Percentiles rank a stretch among this genome's conserved stretches.
phyloP scores from a whole-genome alignment of 2,888 invertebrate genomes.

The Cheilosia vulpina region DNA sequence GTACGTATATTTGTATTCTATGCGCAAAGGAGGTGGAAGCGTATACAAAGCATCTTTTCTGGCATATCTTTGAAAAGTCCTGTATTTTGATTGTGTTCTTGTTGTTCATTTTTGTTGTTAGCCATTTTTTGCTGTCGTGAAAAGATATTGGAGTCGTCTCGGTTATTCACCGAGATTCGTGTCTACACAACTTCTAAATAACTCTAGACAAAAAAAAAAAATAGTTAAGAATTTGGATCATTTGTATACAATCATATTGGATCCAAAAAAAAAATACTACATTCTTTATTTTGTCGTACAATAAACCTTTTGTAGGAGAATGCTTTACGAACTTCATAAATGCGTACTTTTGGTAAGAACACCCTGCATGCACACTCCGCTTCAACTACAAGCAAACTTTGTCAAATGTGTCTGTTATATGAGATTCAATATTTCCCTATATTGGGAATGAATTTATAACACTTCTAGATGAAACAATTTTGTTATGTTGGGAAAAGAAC shows the following conservation, averaged over 20 bases:
- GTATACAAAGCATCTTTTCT: constrained; percentile 72
- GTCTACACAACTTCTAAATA: constrained; percentile 42
- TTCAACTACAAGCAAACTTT: no score
- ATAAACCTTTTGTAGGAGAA: background rate
- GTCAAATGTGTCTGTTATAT: no score
- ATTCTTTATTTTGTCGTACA: background rate
- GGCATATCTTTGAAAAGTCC: constrained; percentile 66
- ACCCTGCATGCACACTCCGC: no score
- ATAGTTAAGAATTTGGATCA: constrained; percentile 1
- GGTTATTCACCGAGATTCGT: constrained; percentile 74
- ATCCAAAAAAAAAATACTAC: constrained; percentile 2
- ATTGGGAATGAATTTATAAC: no score
- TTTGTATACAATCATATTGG: constrained; percentile 19
- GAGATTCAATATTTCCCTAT: no score
- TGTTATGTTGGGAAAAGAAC: no score
- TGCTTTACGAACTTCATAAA: background rate
- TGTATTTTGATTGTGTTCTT: constrained; percentile 45
- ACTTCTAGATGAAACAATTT: no score
- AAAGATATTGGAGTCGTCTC: constrained; percentile 52
- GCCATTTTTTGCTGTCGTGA: constrained; percentile 12
- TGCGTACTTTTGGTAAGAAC: no score
- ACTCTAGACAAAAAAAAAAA: constrained; percentile 13
- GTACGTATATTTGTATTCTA: background rate
- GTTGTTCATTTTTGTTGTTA: constrained; percentile 11
- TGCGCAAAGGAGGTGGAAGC: background rate